Conservation (phyloP, 2,888 invertebrate genomes). For the Neoaliturus tenellus region DNA sequence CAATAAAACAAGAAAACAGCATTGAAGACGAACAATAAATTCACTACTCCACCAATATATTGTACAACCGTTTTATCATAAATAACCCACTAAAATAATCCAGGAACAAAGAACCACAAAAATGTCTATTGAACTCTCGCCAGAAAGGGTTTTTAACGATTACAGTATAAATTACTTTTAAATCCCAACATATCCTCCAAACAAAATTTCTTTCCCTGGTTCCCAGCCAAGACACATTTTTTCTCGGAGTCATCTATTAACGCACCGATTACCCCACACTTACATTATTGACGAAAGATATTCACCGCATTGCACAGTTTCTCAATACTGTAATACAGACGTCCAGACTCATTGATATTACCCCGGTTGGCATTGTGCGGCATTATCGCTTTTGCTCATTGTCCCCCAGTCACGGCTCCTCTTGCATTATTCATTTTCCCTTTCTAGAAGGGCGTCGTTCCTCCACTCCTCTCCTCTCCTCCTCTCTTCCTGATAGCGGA, state of each 20-base stretch:
- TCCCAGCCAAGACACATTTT: no score
- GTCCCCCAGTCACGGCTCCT: constrained; percentile 30
- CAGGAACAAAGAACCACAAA: neutral
- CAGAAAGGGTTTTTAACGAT: constrained; percentile 10
- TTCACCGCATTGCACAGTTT: no score
- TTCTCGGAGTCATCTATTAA: no score
- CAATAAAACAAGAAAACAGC: neutral
- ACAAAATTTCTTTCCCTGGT: no score
- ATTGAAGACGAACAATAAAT: neutral
- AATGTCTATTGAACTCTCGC: neutral
- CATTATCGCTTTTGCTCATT: constrained; percentile 49
- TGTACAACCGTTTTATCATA: neutral
- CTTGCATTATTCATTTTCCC: constrained; percentile 49
- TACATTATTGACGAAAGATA: no score
- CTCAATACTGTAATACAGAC: constrained; percentile 43
- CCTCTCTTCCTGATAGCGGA: constrained; percentile 31
- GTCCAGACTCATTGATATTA: constrained; percentile 6
- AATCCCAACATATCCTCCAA: no score
- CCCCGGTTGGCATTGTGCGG: constrained; percentile 33
- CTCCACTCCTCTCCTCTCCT: neutral
- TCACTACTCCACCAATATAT: neutral
- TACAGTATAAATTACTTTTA: no score
- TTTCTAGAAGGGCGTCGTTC: constrained; percentile 37
- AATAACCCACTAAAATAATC: neutral
- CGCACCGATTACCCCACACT: no score